Base-by-base conservation (phyloP, 1,140 invertebrate genomes). In the Steinernema feltiae region DNA sequence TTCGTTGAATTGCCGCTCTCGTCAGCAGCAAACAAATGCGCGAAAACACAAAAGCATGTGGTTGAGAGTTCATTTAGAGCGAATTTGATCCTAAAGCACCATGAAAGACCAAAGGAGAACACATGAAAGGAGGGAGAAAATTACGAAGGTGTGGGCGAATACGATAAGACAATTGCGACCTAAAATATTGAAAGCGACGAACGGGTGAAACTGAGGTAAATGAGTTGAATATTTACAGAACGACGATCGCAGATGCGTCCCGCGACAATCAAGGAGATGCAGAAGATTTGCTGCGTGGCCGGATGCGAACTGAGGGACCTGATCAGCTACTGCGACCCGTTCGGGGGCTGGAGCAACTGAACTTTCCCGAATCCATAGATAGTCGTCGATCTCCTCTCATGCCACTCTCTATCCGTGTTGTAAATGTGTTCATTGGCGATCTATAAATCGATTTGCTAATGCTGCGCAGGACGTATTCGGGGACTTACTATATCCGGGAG, bases 261-360 rank as follows among this genome's bases (percentile, higher is more conserved):
- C 2, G 53, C 70, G 77, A 82, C n/a, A 35, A 77, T 79, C 63
- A 70, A 70, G 32, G 73, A 79, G 35, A 70, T 79, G 15, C 78
- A 79, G 41, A 73, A 48, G 30, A 79, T 79, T 17, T 79, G 78
- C 41, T 79, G 78, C 30, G 46, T 73, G 30, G 78, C 73, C 24
- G 78, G 78, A 1, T 79, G 78, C 76, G 48, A 73, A 12, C 46
- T 77, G 18, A 71, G 70, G 24, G 78, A 79, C 63, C 75, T 79
- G 30, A 72, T 79, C 24, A 70, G 73, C 35, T 79, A 77, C 48
- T 79, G 78, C 72, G 78, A 69, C 46, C 78, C 78, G 18, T 71
- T 77, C 24, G 24, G 53, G 2, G 53, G 53, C 24, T 63, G 53
- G 53, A 63, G 24, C 53, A 63, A 63, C 24, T 63, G 53, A 63